These are phyloP conservation scores for Phaonia tiefii DNA, from an alignment of 2,888 invertebrate species.

Conservation along the genomic window DNA sequence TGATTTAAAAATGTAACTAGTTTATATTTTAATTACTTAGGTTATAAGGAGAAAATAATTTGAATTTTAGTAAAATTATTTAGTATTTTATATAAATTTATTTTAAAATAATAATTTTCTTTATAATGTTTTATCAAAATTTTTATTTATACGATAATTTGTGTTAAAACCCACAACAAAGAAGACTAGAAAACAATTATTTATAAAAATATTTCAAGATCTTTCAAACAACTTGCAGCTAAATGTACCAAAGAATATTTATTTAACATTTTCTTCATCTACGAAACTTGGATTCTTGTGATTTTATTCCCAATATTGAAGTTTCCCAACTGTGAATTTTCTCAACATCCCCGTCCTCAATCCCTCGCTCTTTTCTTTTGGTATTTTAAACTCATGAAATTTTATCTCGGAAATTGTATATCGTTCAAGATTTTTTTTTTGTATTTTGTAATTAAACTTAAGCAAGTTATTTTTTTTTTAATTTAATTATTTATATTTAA, in stretches of 20 bases:
- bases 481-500: constrained; percentile 46
- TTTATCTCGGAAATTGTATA: constrained; percentile 11
- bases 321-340: background rate
- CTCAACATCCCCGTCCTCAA: background rate
- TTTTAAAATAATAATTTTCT: background rate
- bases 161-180: background rate
- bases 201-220: no score
- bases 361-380: constrained; percentile 50
- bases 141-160: background rate
- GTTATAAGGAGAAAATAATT: constrained; percentile 17
- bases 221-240: constrained; percentile 68
- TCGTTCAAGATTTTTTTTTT: constrained; percentile 14
- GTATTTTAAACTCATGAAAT: constrained; percentile 53
- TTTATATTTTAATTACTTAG: constrained; percentile 33
- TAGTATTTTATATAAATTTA: constrained; percentile 43
- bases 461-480: constrained; percentile 40
- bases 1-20: constrained; percentile 47
- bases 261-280: constrained; percentile 50
- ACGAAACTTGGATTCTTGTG: constrained; percentile 3
- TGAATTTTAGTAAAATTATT: constrained; percentile 37
- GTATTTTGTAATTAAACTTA: constrained; percentile 32
- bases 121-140: constrained; percentile 27
- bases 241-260: constrained; percentile 76
- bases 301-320: background rate
- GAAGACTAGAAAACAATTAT: constrained; percentile 22